phyloP scores from a whole-genome alignment of 2,113 vertebrate genomes.

The Pterocles burchelli region DNA sequence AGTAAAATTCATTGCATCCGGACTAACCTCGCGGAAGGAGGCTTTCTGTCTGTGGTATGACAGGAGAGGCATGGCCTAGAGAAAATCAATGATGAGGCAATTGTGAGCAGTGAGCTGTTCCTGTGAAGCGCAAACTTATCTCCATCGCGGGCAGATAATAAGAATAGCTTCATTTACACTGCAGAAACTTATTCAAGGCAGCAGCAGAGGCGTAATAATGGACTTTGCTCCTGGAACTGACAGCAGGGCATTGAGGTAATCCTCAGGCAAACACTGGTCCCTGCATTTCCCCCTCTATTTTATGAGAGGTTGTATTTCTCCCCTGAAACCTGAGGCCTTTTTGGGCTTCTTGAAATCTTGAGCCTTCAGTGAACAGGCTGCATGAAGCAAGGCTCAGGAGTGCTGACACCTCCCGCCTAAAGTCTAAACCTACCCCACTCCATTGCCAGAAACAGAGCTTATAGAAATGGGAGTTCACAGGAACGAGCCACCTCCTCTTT shows the following conservation, averaged over 20 bases:
- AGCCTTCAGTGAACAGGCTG: background rate
- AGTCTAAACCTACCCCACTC: background rate
- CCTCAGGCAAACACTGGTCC: background rate
- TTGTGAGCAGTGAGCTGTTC: slow-evolving; percentile 52
- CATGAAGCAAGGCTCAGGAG: background rate
- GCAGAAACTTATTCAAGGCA: slow-evolving; percentile 41
- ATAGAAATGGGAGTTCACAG: background rate
- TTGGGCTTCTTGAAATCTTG: background rate
- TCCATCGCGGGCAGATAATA: slow-evolving; percentile 43
- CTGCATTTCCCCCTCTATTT: background rate
- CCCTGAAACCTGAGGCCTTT: background rate
- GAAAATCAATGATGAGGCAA: slow-evolving; percentile 60
- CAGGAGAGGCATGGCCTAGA: slow-evolving; percentile 29
- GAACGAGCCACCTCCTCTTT: background rate
- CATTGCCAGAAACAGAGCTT: background rate
- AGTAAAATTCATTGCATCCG: background rate
- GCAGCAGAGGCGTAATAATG: slow-evolving; percentile 45
- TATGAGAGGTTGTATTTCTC: background rate
- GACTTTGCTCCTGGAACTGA: slow-evolving; percentile 38
- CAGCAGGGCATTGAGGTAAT: slow-evolving; percentile 29
- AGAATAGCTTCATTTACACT: slow-evolving; percentile 40
- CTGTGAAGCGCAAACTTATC: slow-evolving; percentile 56
- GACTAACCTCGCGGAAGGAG: background rate
- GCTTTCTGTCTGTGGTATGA: background rate
- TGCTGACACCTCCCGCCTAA: background rate